A percentile compares a stretch with the other conserved stretches of the same genome.
Evolutionary conservation across 2,888 invertebrate species (phyloP).

Genomic region (Tipula confusa): DNA sequence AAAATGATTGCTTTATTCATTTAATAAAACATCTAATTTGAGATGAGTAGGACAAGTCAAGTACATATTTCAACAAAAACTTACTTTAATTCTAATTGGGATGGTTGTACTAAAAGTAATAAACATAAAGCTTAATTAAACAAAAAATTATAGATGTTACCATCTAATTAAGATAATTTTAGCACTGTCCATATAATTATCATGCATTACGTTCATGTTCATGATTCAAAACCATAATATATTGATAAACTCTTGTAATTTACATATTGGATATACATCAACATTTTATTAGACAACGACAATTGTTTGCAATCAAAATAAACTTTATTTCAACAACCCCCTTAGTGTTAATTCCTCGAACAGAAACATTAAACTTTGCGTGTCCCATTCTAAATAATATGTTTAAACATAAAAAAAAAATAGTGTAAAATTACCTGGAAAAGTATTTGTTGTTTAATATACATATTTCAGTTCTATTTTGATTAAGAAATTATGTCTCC

Average conservation of each 20-base stretch:
- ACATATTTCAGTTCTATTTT: not conserved
- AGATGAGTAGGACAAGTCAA: not conserved
- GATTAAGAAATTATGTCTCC: slow-evolving; percentile 25
- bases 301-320: not conserved
- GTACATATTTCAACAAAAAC: not conserved
- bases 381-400: not conserved
- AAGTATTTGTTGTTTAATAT: not conserved
- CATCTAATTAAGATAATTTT: slow-evolving; percentile 8
- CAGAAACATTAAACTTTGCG: not conserved
- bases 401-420: not conserved
- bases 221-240: not conserved
- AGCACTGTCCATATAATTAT: not conserved
- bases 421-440: not conserved
- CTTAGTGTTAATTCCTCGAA: not conserved
- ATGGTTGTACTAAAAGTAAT: not conserved
- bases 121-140: no score
- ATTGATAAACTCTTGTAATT: no score
- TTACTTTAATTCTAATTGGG: not conserved
- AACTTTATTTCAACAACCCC: not conserved
- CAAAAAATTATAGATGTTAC: no score
- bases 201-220: not conserved
- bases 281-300: not conserved
- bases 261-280: not conserved
- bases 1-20: not conserved
- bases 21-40: slow-evolving; percentile 7